phyloP scores from a whole-genome alignment of 2,888 invertebrate genomes.

The Papilio protenor region DNA sequence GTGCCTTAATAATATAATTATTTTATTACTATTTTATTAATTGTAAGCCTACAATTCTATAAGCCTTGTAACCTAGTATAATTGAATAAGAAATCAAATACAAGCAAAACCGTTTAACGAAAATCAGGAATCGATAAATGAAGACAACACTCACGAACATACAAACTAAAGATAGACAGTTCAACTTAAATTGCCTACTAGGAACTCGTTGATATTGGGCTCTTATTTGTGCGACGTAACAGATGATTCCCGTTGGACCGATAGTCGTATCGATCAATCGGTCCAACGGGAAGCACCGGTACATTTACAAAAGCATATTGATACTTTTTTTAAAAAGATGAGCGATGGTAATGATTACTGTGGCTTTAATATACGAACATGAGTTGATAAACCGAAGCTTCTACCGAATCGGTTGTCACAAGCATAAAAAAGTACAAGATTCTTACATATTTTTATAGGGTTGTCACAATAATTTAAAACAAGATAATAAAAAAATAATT shows the following conservation, averaged over 20 bases:
- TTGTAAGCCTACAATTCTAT: background rate
- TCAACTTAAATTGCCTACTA: background rate
- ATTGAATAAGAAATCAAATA: slow-evolving; percentile 48
- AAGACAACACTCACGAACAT: background rate
- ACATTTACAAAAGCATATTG: too few species aligned
- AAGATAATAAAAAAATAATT: too few species aligned
- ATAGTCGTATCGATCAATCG: too few species aligned
- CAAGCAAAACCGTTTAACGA: slow-evolving; percentile 46
- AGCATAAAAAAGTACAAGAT: too few species aligned
- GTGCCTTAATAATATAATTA: slow-evolving; percentile 60
- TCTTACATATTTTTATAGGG: too few species aligned
- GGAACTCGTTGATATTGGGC: background rate
- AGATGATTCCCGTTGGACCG: too few species aligned
- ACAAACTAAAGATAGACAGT: background rate
- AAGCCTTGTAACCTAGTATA: slow-evolving; percentile 14
- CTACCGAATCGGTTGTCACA: too few species aligned
- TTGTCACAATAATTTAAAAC: too few species aligned
- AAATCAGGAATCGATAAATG: slow-evolving; percentile 28
- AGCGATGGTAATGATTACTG: too few species aligned
- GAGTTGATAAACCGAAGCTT: too few species aligned
- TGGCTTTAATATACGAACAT: too few species aligned
- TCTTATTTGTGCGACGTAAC: background rate
- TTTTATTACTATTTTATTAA: slow-evolving; percentile 46
- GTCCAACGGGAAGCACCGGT: background rate
- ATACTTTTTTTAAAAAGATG: too few species aligned